These are phyloP conservation scores for Siphamia tubifer DNA, from an alignment of 2,113 vertebrate genomes.

Conservation along the genomic window DNA sequence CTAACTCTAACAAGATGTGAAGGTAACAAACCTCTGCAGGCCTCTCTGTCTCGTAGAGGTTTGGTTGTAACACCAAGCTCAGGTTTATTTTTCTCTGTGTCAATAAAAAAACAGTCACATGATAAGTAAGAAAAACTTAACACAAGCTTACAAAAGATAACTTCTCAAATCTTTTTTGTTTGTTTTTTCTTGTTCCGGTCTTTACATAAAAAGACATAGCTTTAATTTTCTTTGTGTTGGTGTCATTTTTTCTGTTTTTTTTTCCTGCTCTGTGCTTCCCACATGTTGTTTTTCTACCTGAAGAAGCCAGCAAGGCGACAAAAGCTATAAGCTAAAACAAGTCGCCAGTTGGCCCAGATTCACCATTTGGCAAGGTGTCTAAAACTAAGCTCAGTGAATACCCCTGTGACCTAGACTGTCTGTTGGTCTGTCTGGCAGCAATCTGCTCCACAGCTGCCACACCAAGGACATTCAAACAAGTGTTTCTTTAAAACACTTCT, in stretches of 20 bases:
- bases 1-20: neutral
- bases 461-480: neutral
- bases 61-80: neutral
- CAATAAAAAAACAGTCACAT: neutral
- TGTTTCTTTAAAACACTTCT: neutral
- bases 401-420: neutral
- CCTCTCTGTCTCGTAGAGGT: neutral
- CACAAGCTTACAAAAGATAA: neutral
- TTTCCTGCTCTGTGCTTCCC: neutral
- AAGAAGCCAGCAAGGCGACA: conserved; percentile 4
- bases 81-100: neutral
- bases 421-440: neutral
- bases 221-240: neutral
- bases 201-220: neutral
- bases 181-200: neutral
- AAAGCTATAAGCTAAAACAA: conserved; percentile 7
- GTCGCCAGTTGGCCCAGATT: neutral
- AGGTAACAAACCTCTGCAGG: conserved; percentile 47
- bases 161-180: too few relatives aligned
- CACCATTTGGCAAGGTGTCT: conserved; percentile 44
- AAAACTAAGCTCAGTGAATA: neutral
- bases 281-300: neutral
- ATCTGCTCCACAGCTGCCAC: conserved; percentile 25
- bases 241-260: neutral
- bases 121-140: neutral